Base-by-base conservation (phyloP, 2,113 vertebrate species). In the Lycaon pictus region DNA sequence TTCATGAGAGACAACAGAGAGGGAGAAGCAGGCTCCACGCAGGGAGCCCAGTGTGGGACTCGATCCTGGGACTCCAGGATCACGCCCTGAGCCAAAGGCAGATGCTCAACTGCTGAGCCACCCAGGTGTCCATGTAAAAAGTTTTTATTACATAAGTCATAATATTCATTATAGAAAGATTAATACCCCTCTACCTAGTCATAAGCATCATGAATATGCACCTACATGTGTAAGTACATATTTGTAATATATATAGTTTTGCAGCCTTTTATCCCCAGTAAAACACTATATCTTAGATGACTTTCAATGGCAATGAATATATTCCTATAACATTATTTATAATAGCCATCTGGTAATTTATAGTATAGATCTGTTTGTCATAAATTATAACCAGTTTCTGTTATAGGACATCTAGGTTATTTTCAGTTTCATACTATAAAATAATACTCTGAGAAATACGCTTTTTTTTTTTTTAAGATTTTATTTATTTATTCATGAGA, bases 391-490 rank as follows among this genome's bases (percentile, higher is more conserved):
- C 55, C 48, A 85, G 65, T 85, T 92, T 2, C 35, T 82, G 5
- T 85, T 58, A 58, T 17, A 86, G 15, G 20, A 62, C 43, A 84
- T 88, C 48, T 94, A 85, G 12, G 9, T 93, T 91, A 88, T 89
- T 96, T 95, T n/a, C 35, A 84, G 29, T 88, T 88, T 93, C 63
- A 90, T 88, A 96, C 65, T 93, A 13, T 63, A 65, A 91, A 88
- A 43, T 56, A 97, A 72, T 63, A 80, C 17, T 81, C 53, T 69
- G 51, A 71, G 25, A 91, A 95, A 72, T 35, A 60, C 17, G 87
- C 22, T 79, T 43, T 43, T 43, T 43, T 43, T 43, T 43, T 43
- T 43, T 43, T 43, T 1, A 43, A 43, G 43, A 43, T 43, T 43
- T 43, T 43, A 43, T 43, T 43, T 43, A 43, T 43, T 43, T 43